Base-by-base conservation (phyloP, 2,113 vertebrate genomes). In the Gambusia affinis region DNA sequence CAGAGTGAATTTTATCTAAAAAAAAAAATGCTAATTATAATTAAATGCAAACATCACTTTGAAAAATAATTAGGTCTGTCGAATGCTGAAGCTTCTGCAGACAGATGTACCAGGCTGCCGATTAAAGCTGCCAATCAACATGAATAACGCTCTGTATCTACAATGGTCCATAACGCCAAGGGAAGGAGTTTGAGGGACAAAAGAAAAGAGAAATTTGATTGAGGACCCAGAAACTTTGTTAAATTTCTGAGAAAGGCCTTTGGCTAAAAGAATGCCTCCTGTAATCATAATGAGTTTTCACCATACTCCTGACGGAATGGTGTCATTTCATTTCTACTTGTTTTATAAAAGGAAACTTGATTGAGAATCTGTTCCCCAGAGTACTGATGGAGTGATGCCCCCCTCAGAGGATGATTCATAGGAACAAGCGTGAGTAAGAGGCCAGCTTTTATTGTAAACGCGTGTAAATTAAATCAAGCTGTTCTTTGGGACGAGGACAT, bases 281-380 rank as follows among this genome's bases (percentile, higher is more conserved):
- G 27, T 10, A 66, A 78, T 67, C 60, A 69, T 91, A 91, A 91
- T 89, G 77, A 88, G 90, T 85, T 90, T 87, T 83, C 75, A 85
- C 66, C 80, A 80, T 60, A 85, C 75, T 85, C 84, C 70, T 22
- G 51, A 81, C 44, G 76, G 71, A 90, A 91, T 39, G 85, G 86
- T 92, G 81, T 83, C 89, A 88, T 65, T 86, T 89, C 83, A 86
- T 85, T 88, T 82, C 62, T 17, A 81, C 67, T 70, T 6, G 60
- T 85, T 87, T 90, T 88, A 92, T 90, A 90, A 93, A 91, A 90
- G 73, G 82, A 91, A 89, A 79, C 82, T 76, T 88, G 82, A 90
- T 92, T 90, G 82, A 85, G 70, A 64, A 82, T 78, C 65, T 8
- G 35, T 62, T 92, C 85, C 81, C 82, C 0, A 5, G 75, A 67